A percentile compares a stretch with the other conserved stretches of the same genome.
phyloP scores from a whole-genome alignment of 1,140 invertebrate genomes.

The Spodoptera litura region DNA sequence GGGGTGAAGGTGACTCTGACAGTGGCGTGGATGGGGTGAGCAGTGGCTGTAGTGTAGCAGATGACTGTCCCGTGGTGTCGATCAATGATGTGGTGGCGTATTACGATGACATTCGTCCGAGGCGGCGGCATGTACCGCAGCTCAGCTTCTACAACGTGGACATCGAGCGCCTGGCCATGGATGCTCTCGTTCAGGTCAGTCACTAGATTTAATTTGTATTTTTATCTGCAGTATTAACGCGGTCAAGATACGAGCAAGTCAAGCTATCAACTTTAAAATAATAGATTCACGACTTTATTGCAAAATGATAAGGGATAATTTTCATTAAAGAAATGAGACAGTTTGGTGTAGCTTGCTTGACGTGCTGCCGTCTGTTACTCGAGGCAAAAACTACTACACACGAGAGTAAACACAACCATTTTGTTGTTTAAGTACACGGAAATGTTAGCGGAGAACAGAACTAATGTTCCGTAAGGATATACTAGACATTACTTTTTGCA shows the following conservation, averaged over 20 bases:
- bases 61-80: conserved; percentile 84
- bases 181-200: conserved; percentile 79
- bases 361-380: background rate
- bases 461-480: conserved; percentile 12
- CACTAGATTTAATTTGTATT: conserved; percentile 6
- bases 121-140: conserved; percentile 88
- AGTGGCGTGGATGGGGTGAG: conserved; percentile 80
- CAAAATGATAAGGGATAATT: too few relatives aligned
- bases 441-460: background rate
- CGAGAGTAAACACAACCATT: background rate
- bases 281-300: too few relatives aligned
- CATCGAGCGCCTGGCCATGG: conserved; percentile 80
- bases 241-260: background rate
- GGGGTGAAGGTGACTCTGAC: conserved; percentile 77
- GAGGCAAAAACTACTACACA: background rate
- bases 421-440: background rate
- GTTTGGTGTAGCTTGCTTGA: background rate
- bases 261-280: background rate
- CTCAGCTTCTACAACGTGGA: conserved; percentile 81
- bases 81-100: conserved; percentile 85
- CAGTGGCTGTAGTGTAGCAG: conserved; percentile 76
- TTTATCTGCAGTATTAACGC: background rate
- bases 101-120: conserved; percentile 79
- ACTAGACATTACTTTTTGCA: background rate
- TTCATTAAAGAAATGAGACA: too few relatives aligned